phyloP scores from a whole-genome alignment of 1,140 invertebrate genomes.

The Maniola jurtina region DNA sequence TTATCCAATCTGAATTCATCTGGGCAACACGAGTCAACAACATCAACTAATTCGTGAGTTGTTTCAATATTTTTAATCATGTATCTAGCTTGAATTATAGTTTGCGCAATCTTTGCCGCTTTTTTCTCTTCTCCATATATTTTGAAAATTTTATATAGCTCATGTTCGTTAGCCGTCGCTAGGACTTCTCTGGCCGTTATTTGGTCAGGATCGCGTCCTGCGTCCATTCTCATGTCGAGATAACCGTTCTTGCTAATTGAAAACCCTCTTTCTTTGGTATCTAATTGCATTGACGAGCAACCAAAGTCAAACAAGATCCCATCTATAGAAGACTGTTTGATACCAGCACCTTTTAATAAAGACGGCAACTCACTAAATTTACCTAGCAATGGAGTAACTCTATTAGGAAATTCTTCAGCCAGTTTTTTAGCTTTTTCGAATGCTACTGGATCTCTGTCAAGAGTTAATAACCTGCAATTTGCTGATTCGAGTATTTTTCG shows the following conservation, averaged over 20 bases:
- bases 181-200: conserved; percentile 93
- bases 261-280: conserved; percentile 90
- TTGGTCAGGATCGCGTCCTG: conserved; percentile 82
- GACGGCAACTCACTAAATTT: conserved; percentile 92
- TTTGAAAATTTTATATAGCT: conserved; percentile 91
- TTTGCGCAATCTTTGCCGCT: conserved; percentile 91
- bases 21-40: conserved; percentile 85
- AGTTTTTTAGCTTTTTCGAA: conserved; percentile 83
- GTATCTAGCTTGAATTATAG: conserved; percentile 92
- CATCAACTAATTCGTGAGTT: conserved; percentile 89
- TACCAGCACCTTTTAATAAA: conserved; percentile 81
- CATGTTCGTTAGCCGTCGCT: conserved; percentile 86
- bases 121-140: conserved; percentile 95
- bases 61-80: conserved; percentile 89
- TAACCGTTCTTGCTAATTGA: conserved; percentile 90
- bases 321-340: conserved; percentile 86
- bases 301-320: conserved; percentile 96
- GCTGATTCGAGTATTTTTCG: conserved; percentile 80
- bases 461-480: conserved; percentile 86
- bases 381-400: conserved; percentile 88
- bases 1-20: conserved; percentile 83
- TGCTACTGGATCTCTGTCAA: conserved; percentile 93
- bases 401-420: conserved; percentile 82
- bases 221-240: conserved; percentile 98
- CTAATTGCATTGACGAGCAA: conserved; percentile 97